Conservation (phyloP, 23 tunicate genomes). For the Ascidia mentula region DNA sequence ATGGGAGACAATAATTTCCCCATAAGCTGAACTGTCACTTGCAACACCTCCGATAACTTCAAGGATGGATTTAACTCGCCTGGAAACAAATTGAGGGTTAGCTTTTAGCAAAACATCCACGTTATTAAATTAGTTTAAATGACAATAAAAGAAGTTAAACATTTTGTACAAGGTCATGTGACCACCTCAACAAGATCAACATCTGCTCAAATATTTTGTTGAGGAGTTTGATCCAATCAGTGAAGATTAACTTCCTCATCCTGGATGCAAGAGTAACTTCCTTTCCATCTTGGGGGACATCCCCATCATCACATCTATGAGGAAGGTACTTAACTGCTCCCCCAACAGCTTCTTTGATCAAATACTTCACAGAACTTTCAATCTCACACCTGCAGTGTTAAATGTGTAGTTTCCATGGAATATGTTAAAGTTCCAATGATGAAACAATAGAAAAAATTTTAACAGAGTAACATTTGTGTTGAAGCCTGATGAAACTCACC, state of each 20-base stretch:
- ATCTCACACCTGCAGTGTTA: slow-evolving; percentile 41
- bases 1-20: slow-evolving; percentile 9
- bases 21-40: slow-evolving; percentile 16
- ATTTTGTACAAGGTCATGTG: no score
- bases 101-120: no score
- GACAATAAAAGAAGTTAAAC: not conserved
- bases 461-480: no score
- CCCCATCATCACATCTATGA: not conserved
- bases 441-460: not conserved
- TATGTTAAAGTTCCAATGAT: no score
- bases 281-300: slow-evolving; percentile 12
- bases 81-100: no score
- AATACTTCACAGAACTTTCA: slow-evolving; percentile 51
- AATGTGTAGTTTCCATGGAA: not conserved
- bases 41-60: slow-evolving; percentile 38
- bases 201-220: slow-evolving; percentile 44
- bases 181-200: slow-evolving; percentile 41
- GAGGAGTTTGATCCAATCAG: slow-evolving; percentile 61
- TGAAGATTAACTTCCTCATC: slow-evolving; percentile 54
- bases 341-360: slow-evolving; percentile 62
- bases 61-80: slow-evolving; percentile 61
- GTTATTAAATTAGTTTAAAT: no score
- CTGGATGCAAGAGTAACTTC: slow-evolving; percentile 55
- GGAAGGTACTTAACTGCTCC: slow-evolving; percentile 40
- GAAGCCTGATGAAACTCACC: no score